A percentile compares a stretch with the other conserved stretches of the same genome.
Conservation (phyloP, 2,888 invertebrate genomes). For the Serrognathus titanus region DNA sequence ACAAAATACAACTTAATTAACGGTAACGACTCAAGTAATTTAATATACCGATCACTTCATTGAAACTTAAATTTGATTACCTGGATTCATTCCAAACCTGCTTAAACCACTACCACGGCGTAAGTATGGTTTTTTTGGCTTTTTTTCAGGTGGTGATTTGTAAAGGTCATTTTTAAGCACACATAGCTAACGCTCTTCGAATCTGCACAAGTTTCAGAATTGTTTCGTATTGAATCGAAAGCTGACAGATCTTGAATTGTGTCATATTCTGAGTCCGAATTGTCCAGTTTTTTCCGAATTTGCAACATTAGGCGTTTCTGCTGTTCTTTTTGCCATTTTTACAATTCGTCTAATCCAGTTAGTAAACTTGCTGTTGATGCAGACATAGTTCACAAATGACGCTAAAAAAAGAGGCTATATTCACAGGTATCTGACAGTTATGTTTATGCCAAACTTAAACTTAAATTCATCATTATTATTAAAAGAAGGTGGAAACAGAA, state of each 20-base stretch:
- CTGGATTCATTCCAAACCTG: slow-evolving; percentile 59
- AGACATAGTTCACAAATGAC: slow-evolving; percentile 18
- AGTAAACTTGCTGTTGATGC: slow-evolving; percentile 41
- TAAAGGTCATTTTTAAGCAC: background rate
- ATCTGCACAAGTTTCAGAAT: background rate
- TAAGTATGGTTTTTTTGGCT: slow-evolving; percentile 60
- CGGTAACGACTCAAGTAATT: no score
- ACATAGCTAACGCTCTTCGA: background rate
- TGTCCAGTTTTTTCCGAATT: slow-evolving; percentile 53
- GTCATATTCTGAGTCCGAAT: slow-evolving; percentile 43
- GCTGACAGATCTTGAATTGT: slow-evolving; percentile 46
- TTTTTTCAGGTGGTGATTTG: background rate
- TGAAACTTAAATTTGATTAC: no score
- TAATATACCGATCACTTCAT: no score
- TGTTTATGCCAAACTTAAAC: no score
- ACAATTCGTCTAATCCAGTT: slow-evolving; percentile 53
- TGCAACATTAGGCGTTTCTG: slow-evolving; percentile 56
- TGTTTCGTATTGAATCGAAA: slow-evolving; percentile 45
- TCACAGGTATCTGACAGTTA: no score
- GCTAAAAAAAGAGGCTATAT: background rate
- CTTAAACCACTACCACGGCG: slow-evolving; percentile 74
- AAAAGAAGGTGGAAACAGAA: no score
- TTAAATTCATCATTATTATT: no score
- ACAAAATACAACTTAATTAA: no score
- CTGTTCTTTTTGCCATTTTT: slow-evolving; percentile 59